Evolutionary conservation across 1,140 invertebrate genomes (phyloP), one percentile per base, ranked within the genome.

Genomic region (Drosophila simulans): DNA sequence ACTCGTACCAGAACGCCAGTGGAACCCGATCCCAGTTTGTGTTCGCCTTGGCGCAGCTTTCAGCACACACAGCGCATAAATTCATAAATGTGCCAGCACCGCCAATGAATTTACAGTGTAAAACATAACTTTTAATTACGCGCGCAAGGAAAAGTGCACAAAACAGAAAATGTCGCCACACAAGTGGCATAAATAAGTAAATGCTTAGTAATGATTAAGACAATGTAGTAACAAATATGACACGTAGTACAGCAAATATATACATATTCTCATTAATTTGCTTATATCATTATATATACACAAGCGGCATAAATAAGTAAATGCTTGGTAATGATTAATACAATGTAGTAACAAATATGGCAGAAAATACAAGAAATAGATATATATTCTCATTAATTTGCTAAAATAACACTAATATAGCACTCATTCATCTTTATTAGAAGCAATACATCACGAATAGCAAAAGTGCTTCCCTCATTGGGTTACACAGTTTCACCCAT

Each of bases 41-140:
- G 52, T 42, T 52, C 35, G 70, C 39, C 62, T 57, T 31, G 37
- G 39, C 52, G 54, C 66, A 66, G 53, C 53, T 48, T 55, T 53
- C 54, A 58, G 64, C 70, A 27, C 34, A 45, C 40, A 25, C 65
- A 58, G 20, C 48, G 46, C 64, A 83, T 86, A 79, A 79, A 88
- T 72, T 88, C 60, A 76, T 72, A 79, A 72, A 76, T 76, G 60
- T 75, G 65, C 22, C 64, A 55, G 64, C 51, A 58, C 27, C 48
- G 37, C 27, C 64, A 79, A 75, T 79, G 80, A 60, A 76, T 76
- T 62, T 84, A 46, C 65, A 68, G 40, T 69, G 83, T 48, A 53
- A 56, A 76, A 72, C 77, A 82, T 85, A 78, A 81, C 62, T 86
- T 75, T 75, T 78, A 82, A 86, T 86, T 79, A 85, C 55, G 59